Conservation (phyloP, 2,113 vertebrate species). For the Lipotes vexillifer region DNA sequence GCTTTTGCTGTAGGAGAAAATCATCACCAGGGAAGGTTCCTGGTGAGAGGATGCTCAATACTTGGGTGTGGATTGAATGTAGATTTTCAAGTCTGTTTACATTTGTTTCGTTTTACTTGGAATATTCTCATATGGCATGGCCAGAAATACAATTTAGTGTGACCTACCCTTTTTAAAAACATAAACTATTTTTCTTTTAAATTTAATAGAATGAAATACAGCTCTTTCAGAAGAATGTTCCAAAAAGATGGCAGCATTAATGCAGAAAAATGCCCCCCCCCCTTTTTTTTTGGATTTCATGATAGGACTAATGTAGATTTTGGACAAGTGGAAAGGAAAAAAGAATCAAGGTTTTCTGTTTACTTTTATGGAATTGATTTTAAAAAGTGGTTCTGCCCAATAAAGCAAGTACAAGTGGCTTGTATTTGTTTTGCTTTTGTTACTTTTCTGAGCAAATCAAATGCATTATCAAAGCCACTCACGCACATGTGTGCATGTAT, state of each 20-base stretch:
- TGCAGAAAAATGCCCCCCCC: background rate
- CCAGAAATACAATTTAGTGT: background rate
- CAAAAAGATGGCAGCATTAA: background rate
- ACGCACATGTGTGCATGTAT: rapidly evolving
- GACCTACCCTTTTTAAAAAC: background rate
- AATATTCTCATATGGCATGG: background rate
- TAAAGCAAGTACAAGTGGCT: background rate
- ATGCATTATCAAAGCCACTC: background rate
- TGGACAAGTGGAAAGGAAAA: background rate
- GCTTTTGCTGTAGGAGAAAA: background rate
- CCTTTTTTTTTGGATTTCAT: background rate
- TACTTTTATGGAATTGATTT: slow-evolving; percentile 4
- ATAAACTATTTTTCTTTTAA: background rate
- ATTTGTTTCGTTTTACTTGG: background rate
- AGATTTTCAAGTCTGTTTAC: slow-evolving; percentile 5
- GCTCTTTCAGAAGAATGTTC: background rate
- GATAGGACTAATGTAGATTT: background rate
- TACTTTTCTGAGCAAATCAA: background rate
- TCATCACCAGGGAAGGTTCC: background rate
- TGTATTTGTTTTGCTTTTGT: background rate
- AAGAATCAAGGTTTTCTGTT: background rate
- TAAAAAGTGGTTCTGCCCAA: background rate
- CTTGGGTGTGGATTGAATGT: background rate
- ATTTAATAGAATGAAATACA: background rate
- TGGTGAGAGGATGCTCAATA: background rate